A percentile compares a stretch with the other conserved stretches of the same genome.
Conservation (phyloP, 2,797 vertebrate genomes). For the Lepus townsendii region DNA sequence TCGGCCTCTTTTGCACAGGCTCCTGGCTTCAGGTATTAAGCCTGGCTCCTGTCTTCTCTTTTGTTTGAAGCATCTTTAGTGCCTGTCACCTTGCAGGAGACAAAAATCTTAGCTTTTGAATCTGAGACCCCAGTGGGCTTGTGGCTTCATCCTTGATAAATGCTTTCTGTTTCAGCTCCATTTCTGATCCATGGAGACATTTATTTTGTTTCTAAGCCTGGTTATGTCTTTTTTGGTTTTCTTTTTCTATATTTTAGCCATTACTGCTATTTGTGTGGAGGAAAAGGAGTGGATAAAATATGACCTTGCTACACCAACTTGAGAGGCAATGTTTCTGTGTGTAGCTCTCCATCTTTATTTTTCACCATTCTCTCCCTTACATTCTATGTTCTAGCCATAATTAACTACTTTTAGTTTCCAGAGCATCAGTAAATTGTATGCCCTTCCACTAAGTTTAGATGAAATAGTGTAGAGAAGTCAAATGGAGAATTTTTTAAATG, state of each 20-base stretch:
- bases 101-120: slow-evolving; percentile 23
- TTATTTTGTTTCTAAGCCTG: slow-evolving; percentile 54
- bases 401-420: slow-evolving; percentile 41
- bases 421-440: neutral
- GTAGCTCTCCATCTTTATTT: neutral
- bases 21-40: neutral
- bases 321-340: neutral
- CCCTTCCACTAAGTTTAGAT: neutral
- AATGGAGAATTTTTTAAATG: neutral
- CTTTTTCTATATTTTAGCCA: slow-evolving; percentile 6
- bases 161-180: neutral
- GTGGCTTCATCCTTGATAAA: neutral
- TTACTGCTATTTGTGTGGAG: slow-evolving; percentile 31
- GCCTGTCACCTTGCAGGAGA: neutral
- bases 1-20: neutral
- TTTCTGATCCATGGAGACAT: neutral
- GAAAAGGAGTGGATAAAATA: slow-evolving; percentile 18
- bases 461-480: neutral
- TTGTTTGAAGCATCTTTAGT: slow-evolving; percentile 30
- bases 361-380: neutral
- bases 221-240: slow-evolving; percentile 33
- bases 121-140: neutral
- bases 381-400: neutral
- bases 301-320: neutral
- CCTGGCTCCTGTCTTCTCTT: neutral